Conservation (phyloP, 2,888 invertebrate species). For the Ormyrus pomaceus region DNA sequence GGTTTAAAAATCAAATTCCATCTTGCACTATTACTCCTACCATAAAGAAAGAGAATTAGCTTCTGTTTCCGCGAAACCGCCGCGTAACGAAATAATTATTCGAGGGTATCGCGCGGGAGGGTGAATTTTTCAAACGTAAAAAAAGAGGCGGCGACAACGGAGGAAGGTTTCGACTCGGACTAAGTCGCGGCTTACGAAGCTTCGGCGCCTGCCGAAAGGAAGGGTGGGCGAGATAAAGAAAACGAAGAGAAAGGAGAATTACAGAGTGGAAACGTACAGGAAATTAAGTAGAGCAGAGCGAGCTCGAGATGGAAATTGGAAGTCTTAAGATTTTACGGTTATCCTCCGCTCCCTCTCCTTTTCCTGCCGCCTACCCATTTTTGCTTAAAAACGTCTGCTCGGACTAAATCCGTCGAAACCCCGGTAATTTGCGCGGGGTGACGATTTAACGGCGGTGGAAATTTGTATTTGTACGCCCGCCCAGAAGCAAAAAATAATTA, state of each 20-base stretch:
- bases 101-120: too few relatives aligned
- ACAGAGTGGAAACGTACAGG: constrained; percentile 26
- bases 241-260: constrained; percentile 12
- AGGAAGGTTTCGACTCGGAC: constrained; percentile 19
- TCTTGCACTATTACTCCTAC: too few relatives aligned
- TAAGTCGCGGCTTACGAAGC: constrained; percentile 26
- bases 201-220: constrained; percentile 1
- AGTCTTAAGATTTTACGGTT: constrained; percentile 52
- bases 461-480: too few relatives aligned
- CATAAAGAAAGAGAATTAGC: too few relatives aligned
- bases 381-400: constrained; percentile 8
- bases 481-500: neutral
- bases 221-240: neutral
- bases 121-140: too few relatives aligned
- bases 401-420: constrained; percentile 37
- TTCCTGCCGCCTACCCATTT: neutral
- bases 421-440: constrained; percentile 29
- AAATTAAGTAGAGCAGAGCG: constrained; percentile 45
- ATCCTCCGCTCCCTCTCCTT: constrained; percentile 25
- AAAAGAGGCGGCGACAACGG: too few relatives aligned
- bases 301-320: constrained; percentile 49
- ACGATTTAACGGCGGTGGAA: constrained; percentile 11
- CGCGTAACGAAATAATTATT: neutral
- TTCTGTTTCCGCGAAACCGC: neutral
- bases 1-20: too few relatives aligned